Percentiles rank a stretch among this genome's conserved stretches.
Evolutionary conservation across 2,113 vertebrate species (phyloP).

Genomic region (Aphelocoma coerulescens): DNA sequence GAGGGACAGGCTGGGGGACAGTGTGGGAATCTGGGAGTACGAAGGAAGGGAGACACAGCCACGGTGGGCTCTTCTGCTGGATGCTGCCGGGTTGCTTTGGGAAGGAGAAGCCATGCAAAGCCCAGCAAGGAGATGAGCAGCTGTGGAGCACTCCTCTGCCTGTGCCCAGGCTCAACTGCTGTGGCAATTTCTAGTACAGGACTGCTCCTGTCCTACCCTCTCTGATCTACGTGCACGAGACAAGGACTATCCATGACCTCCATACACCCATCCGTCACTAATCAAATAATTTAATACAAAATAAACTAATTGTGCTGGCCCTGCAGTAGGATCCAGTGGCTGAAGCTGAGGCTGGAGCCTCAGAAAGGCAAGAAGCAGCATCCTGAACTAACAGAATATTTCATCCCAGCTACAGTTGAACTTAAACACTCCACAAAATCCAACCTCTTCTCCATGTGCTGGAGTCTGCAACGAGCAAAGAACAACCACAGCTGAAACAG

Average conservation of each 20-base stretch:
- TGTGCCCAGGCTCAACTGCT: rapidly evolving
- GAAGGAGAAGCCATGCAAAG: neutral
- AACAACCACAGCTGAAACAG: neutral
- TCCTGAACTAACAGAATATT: neutral
- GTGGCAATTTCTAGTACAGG: too few relatives aligned
- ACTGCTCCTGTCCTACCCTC: neutral
- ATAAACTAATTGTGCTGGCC: neutral
- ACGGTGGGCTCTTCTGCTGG: rapidly evolving
- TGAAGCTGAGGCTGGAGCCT: neutral
- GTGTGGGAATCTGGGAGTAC: rapidly evolving
- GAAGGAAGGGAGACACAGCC: too few relatives aligned
- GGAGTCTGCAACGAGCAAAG: neutral
- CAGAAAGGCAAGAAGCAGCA: neutral
- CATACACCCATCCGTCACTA: neutral
- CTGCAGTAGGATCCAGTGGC: neutral
- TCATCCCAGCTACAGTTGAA: neutral
- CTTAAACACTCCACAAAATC: neutral
- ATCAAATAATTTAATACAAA: neutral
- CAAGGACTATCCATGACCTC: rapidly evolving
- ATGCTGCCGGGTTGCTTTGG: rapidly evolving
- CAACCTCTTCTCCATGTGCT: neutral
- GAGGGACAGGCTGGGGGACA: neutral
- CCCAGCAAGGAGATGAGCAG: rapidly evolving
- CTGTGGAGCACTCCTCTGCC: neutral
- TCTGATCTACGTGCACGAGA: rapidly evolving